These are phyloP conservation scores for Sternarchorhynchus goeldii DNA, from an alignment of 2,797 vertebrate genomes.

Conservation along the genomic window DNA sequence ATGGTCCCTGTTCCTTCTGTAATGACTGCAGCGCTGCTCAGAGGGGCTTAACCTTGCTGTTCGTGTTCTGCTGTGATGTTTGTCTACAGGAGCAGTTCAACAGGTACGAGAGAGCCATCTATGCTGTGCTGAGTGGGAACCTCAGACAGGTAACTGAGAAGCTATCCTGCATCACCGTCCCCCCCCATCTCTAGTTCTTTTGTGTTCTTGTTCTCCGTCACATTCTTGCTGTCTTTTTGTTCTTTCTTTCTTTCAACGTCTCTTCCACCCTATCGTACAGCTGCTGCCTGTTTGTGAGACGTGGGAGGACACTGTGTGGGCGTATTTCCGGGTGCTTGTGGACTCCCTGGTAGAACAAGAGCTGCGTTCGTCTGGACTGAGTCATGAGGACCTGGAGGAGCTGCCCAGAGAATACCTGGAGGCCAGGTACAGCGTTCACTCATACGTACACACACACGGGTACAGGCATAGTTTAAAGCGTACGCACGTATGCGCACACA, in stretches of 20 bases:
- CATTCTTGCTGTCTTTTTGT: background rate
- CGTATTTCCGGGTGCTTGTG: slow-evolving; percentile 93
- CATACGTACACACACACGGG: too few relatives aligned
- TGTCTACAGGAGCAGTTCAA: slow-evolving; percentile 87
- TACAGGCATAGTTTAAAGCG: too few relatives aligned
- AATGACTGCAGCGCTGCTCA: too few relatives aligned
- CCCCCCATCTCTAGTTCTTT: background rate
- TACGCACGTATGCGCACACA: background rate
- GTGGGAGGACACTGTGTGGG: slow-evolving; percentile 97
- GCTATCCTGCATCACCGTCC: background rate
- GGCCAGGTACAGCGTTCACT: slow-evolving; percentile 72
- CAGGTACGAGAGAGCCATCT: slow-evolving; percentile 91
- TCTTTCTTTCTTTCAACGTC: background rate
- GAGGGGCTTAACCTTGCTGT: background rate
- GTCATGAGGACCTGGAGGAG: slow-evolving; percentile 83
- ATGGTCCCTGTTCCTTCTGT: too few relatives aligned
- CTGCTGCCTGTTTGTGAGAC: slow-evolving; percentile 93
- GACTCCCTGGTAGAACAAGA: slow-evolving; percentile 95
- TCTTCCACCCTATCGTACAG: slow-evolving; percentile 57
- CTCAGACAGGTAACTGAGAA: slow-evolving; percentile 84
- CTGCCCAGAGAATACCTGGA: slow-evolving; percentile 91
- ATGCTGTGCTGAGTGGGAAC: slow-evolving; percentile 93
- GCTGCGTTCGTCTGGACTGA: slow-evolving; percentile 85
- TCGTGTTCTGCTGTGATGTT: background rate
- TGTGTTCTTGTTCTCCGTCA: background rate